Percentiles rank a stretch among this genome's conserved stretches.
Evolutionary conservation across 2,113 vertebrate genomes (phyloP).

Genomic region (Pyrgilauda ruficollis): DNA sequence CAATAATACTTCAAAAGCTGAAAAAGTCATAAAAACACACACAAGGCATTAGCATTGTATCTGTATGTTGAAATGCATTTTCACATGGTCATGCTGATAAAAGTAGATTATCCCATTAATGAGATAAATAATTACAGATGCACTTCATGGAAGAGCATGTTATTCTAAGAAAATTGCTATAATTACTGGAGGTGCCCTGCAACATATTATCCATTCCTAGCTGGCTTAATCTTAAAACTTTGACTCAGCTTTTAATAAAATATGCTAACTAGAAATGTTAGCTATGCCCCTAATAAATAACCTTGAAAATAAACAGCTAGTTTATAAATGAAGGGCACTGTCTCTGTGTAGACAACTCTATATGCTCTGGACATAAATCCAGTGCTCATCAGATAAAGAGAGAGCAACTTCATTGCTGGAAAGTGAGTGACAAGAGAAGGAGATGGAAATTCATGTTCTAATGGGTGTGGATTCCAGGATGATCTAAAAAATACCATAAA

Average conservation of each 20-base stretch:
- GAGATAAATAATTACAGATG: slow-evolving; percentile 42
- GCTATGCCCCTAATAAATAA: neutral
- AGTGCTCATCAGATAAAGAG: neutral
- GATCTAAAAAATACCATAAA: neutral
- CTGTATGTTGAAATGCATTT: neutral
- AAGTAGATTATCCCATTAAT: slow-evolving; percentile 39
- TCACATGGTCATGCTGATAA: slow-evolving; percentile 19
- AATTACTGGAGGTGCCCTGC: neutral
- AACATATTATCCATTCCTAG: neutral
- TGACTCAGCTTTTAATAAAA: neutral
- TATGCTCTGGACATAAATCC: neutral
- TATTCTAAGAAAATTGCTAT: slow-evolving; percentile 32
- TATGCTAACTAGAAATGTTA: neutral
- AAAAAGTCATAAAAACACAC: neutral
- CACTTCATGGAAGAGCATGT: neutral
- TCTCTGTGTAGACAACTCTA: neutral
- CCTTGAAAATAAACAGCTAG: neutral
- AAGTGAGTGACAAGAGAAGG: neutral
- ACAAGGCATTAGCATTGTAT: neutral
- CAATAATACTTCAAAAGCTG: neutral
- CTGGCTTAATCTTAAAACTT: neutral
- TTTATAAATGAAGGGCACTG: neutral
- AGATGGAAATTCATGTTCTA: neutral
- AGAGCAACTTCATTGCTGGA: neutral
- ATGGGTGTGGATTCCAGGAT: neutral